Percentiles rank a stretch among this genome's conserved stretches.
Evolutionary conservation across 1,140 invertebrate genomes (phyloP).

Genomic region (Acromyrmex heyeri): DNA sequence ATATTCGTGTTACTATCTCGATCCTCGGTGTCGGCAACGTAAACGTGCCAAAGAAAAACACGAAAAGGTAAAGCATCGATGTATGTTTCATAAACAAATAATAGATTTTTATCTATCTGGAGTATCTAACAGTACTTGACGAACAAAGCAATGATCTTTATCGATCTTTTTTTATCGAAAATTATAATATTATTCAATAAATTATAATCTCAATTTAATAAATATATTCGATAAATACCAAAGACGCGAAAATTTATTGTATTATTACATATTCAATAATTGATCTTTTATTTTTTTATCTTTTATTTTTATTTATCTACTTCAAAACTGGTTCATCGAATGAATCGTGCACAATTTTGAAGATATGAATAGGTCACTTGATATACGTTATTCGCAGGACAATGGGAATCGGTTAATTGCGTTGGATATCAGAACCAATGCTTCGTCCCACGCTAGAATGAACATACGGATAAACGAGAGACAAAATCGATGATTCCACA

Average conservation of each 20-base stretch:
- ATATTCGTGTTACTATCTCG: constrained; percentile 40
- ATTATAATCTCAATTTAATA: not conserved
- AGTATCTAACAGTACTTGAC: not conserved
- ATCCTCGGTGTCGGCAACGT: not conserved
- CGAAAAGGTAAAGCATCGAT: constrained; percentile 5
- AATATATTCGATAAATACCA: not conserved
- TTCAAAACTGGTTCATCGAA: not conserved
- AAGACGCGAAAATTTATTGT: not conserved
- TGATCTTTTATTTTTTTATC: not conserved
- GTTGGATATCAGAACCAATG: constrained; percentile 52
- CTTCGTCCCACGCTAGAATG: constrained; percentile 19
- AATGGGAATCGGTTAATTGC: constrained; percentile 46
- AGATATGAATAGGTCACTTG: constrained; percentile 30
- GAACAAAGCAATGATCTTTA: not conserved
- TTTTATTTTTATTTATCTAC: not conserved
- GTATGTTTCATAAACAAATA: not conserved
- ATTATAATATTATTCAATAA: not conserved
- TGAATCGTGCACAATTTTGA: constrained; percentile 30
- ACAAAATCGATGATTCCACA: constrained; percentile 63
- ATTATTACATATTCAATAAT: not conserved
- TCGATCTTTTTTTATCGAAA: not conserved
- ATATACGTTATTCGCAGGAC: constrained; percentile 50
- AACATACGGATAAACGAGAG: constrained; percentile 59
- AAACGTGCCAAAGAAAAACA: constrained; percentile 19
- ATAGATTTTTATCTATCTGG: not conserved